Evolutionary conservation across 1,140 invertebrate genomes (phyloP).

Genomic region (Apocrypta bakeri): DNA sequence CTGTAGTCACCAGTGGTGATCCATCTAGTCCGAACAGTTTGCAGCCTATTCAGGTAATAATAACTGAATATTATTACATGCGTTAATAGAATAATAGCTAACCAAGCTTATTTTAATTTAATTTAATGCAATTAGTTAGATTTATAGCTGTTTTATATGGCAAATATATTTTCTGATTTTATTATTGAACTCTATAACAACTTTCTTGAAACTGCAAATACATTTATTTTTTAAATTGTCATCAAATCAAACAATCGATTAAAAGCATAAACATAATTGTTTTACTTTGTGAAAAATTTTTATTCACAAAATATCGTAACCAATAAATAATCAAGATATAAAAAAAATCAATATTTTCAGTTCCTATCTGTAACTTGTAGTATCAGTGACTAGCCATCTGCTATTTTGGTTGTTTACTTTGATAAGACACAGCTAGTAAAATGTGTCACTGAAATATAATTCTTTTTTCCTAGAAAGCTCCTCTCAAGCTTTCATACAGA

Average conservation of each 20-base stretch:
- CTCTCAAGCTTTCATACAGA: not conserved
- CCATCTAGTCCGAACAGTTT: slow-evolving; percentile 71
- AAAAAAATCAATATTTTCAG: slow-evolving; percentile 33
- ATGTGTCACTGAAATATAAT: not conserved
- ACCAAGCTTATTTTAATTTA: not conserved
- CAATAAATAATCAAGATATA: not conserved
- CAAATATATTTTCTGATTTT: not conserved
- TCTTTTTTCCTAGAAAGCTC: not conserved
- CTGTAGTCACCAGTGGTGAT: slow-evolving; percentile 71
- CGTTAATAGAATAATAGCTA: not conserved
- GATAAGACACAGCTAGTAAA: slow-evolving; percentile 45
- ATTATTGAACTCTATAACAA: not conserved
- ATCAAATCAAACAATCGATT: not conserved
- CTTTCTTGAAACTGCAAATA: not conserved
- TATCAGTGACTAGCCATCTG: slow-evolving; percentile 55
- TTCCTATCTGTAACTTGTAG: slow-evolving; percentile 10
- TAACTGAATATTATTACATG: not conserved
- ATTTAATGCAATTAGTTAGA: not conserved
- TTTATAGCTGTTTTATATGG: not conserved
- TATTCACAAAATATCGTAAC: not conserved
- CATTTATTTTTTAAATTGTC: not conserved
- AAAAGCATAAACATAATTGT: not conserved
- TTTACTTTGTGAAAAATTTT: not conserved
- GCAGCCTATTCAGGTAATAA: slow-evolving; percentile 70
- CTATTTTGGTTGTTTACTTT: slow-evolving; percentile 38